These are phyloP conservation scores for Lasioglossum figueresi DNA, from an alignment of 2,888 invertebrate species.

Conservation along the genomic window DNA sequence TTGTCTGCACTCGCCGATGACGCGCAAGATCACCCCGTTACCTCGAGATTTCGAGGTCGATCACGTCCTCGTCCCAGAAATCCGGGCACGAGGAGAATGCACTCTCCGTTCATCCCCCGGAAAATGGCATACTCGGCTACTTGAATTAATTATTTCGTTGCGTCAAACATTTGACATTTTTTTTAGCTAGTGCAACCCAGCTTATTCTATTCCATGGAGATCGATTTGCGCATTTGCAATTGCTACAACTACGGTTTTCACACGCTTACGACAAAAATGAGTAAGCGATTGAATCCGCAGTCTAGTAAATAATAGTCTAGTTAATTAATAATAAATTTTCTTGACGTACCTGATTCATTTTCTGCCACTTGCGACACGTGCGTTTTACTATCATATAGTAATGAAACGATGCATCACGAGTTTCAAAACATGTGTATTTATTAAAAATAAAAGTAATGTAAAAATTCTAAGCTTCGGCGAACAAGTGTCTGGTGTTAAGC, in stretches of 20 bases:
- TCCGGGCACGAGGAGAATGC: conserved; percentile 56
- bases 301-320: too few relatives aligned
- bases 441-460: neutral
- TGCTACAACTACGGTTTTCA: neutral
- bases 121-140: conserved; percentile 63
- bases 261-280: neutral
- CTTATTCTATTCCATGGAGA: neutral
- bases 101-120: conserved; percentile 59
- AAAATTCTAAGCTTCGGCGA: neutral
- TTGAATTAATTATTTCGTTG: conserved; percentile 65
- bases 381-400: neutral
- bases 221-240: neutral
- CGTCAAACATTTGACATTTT: conserved; percentile 61
- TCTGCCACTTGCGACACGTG: neutral
- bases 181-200: conserved; percentile 17
- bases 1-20: conserved; percentile 39
- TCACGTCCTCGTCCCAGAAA: conserved; percentile 65
- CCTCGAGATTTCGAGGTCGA: conserved; percentile 63
- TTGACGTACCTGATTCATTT: neutral
- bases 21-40: conserved; percentile 57
- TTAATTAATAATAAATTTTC: neutral
- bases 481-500: neutral
- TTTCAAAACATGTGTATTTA: neutral
- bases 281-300: neutral
- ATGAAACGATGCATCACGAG: neutral